Conservation (phyloP, 2,797 vertebrate species). For the Cyclopterus lumpus region DNA sequence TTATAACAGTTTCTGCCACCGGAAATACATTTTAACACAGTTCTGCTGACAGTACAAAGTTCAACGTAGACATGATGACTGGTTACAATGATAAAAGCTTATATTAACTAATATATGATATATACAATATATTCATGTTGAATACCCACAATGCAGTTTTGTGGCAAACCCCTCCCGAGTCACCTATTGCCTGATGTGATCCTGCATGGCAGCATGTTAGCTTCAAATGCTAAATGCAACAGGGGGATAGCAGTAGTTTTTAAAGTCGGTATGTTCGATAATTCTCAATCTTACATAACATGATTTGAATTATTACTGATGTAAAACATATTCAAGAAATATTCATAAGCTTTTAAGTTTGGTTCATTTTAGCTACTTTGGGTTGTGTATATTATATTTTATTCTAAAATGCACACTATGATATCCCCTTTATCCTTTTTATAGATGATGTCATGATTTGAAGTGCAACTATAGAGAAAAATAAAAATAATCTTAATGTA, state of each 20-base stretch:
- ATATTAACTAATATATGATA: rapidly evolving
- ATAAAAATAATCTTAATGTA: background rate
- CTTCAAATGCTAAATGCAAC: slow-evolving; percentile 39
- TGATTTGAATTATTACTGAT: too few species aligned
- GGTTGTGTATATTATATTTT: background rate
- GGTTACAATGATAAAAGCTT: rapidly evolving
- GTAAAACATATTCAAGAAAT: background rate
- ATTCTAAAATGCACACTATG: background rate
- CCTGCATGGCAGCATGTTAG: slow-evolving; percentile 9
- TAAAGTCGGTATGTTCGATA: rapidly evolving
- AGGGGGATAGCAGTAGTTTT: background rate
- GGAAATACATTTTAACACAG: background rate
- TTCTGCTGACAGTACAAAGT: background rate
- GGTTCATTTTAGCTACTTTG: background rate
- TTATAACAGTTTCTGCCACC: too few species aligned
- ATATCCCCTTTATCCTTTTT: background rate
- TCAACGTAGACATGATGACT: rapidly evolving
- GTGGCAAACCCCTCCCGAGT: rapidly evolving
- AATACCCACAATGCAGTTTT: slow-evolving; percentile 60
- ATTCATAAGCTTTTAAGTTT: background rate
- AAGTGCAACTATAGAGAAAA: background rate
- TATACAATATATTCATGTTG: rapidly evolving
- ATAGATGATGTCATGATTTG: background rate
- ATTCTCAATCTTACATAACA: rapidly evolving
- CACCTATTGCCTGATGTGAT: slow-evolving; percentile 47